A percentile compares a stretch with the other conserved stretches of the same genome.
Conservation (phyloP, 2,797 vertebrate species). For the Trachops cirrhosus region DNA sequence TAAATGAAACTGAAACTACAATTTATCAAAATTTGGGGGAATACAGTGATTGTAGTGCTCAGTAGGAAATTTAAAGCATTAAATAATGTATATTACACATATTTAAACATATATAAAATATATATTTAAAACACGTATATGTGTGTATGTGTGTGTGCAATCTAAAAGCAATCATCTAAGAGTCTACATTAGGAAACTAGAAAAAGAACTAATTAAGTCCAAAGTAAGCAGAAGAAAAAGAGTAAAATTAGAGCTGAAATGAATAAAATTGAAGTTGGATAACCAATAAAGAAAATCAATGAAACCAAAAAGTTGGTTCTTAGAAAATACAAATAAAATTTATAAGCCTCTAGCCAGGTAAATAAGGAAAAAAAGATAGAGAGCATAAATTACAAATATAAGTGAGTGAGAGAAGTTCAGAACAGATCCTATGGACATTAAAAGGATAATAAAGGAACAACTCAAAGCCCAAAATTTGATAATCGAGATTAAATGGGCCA, state of each 20-base stretch:
- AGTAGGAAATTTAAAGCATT: not conserved
- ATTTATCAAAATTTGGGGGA: not conserved
- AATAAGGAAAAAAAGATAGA: not conserved
- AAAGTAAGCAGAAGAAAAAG: slow-evolving; percentile 16
- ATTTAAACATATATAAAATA: not conserved
- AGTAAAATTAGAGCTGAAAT: not conserved
- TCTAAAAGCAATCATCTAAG: not conserved
- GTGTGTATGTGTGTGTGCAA: not conserved
- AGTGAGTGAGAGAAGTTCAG: not conserved
- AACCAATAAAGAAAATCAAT: not conserved
- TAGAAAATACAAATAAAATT: not conserved
- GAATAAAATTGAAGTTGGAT: not conserved
- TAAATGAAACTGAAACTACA: slow-evolving; percentile 1
- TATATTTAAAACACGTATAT: not conserved
- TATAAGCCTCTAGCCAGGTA: not conserved
- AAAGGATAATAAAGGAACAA: not conserved
- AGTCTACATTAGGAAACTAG: not conserved
- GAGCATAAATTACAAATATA: slow-evolving; percentile 24
- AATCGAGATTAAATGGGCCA: not conserved
- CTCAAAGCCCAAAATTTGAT: not conserved
- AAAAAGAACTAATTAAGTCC: not conserved
- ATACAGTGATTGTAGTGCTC: not conserved
- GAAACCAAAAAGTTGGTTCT: not conserved
- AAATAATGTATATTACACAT: not conserved
- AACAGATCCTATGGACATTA: not conserved